These are phyloP conservation scores for Magallana nippona DNA, from an alignment of 2,888 invertebrate genomes.

Conservation along the genomic window DNA sequence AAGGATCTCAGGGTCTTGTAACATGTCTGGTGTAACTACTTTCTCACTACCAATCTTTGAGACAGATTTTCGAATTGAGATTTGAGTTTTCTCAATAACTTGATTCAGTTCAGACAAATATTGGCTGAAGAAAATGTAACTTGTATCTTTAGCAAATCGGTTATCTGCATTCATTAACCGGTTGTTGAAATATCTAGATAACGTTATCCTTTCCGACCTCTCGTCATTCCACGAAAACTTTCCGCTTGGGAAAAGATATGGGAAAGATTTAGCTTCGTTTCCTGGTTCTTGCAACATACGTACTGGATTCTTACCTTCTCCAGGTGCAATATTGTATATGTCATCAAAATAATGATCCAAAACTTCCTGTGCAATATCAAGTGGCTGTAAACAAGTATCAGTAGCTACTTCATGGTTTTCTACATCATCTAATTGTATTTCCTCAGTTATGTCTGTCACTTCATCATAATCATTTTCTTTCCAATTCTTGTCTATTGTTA, in stretches of 20 bases:
- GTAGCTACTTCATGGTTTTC: not conserved
- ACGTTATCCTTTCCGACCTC: slow-evolving; percentile 36
- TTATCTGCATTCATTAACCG: slow-evolving; percentile 49
- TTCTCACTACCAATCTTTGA: slow-evolving; percentile 28
- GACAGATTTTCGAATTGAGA: slow-evolving; percentile 45
- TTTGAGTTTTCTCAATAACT: slow-evolving; percentile 39
- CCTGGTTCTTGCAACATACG: slow-evolving; percentile 41
- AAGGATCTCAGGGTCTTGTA: slow-evolving; percentile 36
- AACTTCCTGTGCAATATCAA: slow-evolving; percentile 44
- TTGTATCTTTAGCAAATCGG: slow-evolving; percentile 44
- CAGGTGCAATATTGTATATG: slow-evolving; percentile 49
- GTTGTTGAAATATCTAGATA: slow-evolving; percentile 48
- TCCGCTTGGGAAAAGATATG: slow-evolving; percentile 45
- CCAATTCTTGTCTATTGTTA: slow-evolving; percentile 11
- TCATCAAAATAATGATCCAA: slow-evolving; percentile 40
- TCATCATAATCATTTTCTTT: not conserved
- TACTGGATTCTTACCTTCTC: slow-evolving; percentile 47
- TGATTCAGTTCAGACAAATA: slow-evolving; percentile 45
- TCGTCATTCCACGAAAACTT: slow-evolving; percentile 41
- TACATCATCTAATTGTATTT: not conserved
- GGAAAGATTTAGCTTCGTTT: slow-evolving; percentile 44
- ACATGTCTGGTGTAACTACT: slow-evolving; percentile 38
- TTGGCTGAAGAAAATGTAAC: slow-evolving; percentile 48
- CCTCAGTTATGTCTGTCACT: not conserved
- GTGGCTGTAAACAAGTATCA: slow-evolving; percentile 49